A percentile compares a stretch with the other conserved stretches of the same genome.
Conservation (phyloP, 2,797 vertebrate species). For the Denticeps clupeoides region DNA sequence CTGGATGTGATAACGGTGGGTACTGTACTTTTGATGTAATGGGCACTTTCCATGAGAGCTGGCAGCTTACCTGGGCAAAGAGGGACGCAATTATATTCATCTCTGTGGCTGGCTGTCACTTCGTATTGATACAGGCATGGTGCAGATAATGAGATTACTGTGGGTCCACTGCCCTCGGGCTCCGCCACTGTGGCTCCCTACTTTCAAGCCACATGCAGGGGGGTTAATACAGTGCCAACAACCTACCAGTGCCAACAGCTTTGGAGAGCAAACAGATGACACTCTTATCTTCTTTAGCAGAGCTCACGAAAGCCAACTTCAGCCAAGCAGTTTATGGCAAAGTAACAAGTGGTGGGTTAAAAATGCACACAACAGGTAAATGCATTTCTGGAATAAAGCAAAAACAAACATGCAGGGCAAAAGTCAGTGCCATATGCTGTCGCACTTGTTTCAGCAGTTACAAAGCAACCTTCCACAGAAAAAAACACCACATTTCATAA, state of each 20-base stretch:
- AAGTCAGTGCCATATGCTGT: too few relatives aligned
- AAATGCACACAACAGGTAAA: neutral
- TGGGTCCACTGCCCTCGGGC: conserved; percentile 56
- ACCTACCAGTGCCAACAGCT: conserved; percentile 58
- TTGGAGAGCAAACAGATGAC: conserved; percentile 66
- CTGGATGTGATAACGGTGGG: too few relatives aligned
- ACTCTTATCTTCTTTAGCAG: conserved; percentile 54
- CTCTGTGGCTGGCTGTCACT: conserved; percentile 42
- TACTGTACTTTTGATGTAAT: too few relatives aligned
- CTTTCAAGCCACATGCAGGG: conserved; percentile 51
- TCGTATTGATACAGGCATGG: conserved; percentile 47
- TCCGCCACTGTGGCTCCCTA: conserved; percentile 46
- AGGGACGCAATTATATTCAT: conserved; percentile 26
- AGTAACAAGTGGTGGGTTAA: conserved; percentile 8
- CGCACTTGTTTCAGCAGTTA: too few relatives aligned
- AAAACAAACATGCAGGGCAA: too few relatives aligned
- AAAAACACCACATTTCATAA: too few relatives aligned
- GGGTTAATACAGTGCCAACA: conserved; percentile 67
- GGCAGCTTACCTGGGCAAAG: conserved; percentile 16
- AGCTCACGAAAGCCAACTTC: neutral
- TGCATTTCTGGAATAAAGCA: too few relatives aligned
- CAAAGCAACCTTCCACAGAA: too few relatives aligned
- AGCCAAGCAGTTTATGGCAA: conserved; percentile 15
- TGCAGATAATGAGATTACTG: conserved; percentile 64
- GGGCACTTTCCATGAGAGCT: conserved; percentile 17